These are phyloP conservation scores for Lysandra bellargus DNA, from an alignment of 2,888 invertebrate species.

Conservation along the genomic window DNA sequence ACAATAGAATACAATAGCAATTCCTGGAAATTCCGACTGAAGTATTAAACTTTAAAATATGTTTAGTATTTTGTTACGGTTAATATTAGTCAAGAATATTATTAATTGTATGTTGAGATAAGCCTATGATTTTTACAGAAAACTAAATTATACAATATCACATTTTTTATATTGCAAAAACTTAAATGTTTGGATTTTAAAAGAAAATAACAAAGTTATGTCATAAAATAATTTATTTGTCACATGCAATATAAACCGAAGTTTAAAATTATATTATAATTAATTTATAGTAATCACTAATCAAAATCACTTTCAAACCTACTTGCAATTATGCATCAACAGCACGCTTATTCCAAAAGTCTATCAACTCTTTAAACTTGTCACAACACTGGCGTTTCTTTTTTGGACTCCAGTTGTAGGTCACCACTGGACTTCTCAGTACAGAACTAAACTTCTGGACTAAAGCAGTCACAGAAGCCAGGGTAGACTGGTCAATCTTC, in stretches of 20 bases:
- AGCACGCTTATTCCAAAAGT: conserved; percentile 62
- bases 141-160: too few species aligned
- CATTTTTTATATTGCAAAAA: not conserved
- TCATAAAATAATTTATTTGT: conserved; percentile 19
- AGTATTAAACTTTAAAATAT: too few species aligned
- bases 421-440: conserved; percentile 53
- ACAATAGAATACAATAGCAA: too few species aligned
- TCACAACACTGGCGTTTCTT: conserved; percentile 51
- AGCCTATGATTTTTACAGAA: too few species aligned
- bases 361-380: conserved; percentile 63
- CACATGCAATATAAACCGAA: not conserved
- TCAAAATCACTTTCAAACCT: conserved; percentile 19
- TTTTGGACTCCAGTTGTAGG: conserved; percentile 45
- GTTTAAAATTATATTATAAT: not conserved
- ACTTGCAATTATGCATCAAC: conserved; percentile 40
- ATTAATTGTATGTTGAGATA: too few species aligned
- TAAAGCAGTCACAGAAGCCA: conserved; percentile 63
- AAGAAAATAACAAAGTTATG: not conserved
- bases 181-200: not conserved
- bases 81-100: too few species aligned
- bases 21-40: too few species aligned
- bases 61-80: too few species aligned
- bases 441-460: conserved; percentile 64
- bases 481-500: conserved; percentile 48
- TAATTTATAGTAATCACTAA: not conserved